Evolutionary conservation across 2,797 vertebrate genomes (phyloP), one percentile per base, ranked within the genome.

Genomic region (Psittacula echo): DNA sequence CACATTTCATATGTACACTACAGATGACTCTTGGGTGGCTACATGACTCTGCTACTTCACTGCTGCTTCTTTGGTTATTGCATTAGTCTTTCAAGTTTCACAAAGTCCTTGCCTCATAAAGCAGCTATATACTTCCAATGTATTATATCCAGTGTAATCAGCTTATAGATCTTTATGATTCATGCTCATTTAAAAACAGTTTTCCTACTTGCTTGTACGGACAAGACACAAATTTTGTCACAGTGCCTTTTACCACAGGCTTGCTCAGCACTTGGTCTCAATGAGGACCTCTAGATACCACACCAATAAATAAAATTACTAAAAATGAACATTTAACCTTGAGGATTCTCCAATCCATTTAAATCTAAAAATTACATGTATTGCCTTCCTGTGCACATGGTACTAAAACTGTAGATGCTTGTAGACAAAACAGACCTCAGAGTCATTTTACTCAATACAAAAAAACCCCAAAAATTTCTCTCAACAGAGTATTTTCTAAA

Each of bases 21-120:
- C 20, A 41, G 61, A 18, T 20, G 66, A 20, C 32, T 61, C 65
- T 37, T 11, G 24, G 42, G 37, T n/a, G 19, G n/a, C 37, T 66
- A 45, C 60, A 20, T 0, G 0, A 65, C 2, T 76, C n/a, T 11
- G 3, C 47, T 76, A 16, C 30, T 34, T 64, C 77, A 29, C 32
- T 29, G 41, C n/a, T 48, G 29, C 54, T 74, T 60, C 73, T 32
- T 34, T 76, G 30, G 9, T 23, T 79, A 26, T 9, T 66, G 11
- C 3, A 15, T 26, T 85, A n/a, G n/a, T 62, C 44, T 66, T 87
- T 54, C 44, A 85, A 76, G 56, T 61, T n/a, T 85, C 47, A 64
- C 44, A 14, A 62, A 87, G 54, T 42, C 67, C 74, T 76, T 70
- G 47, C 44, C 27, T 74, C 72, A 45, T 73, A 85, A 95, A 92